Base-by-base conservation (phyloP, 1,140 invertebrate species). In the Cydia fagiglandana region DNA sequence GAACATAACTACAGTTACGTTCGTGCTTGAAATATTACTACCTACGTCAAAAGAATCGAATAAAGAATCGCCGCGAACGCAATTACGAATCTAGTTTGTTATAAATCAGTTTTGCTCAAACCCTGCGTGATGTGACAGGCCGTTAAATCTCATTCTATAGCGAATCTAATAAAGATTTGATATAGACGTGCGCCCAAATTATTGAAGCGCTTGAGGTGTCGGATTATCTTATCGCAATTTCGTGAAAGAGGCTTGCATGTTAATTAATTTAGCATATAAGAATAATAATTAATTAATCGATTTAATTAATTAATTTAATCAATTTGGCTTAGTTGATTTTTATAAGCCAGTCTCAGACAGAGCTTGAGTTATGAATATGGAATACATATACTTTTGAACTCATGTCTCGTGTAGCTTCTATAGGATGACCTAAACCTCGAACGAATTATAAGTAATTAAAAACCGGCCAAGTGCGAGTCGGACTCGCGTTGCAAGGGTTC, bases 201-300 rank as follows among this genome's bases (percentile, higher is more conserved):
- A n/a, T n/a, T n/a, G n/a, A n/a, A n/a, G n/a, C n/a, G n/a, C 20
- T 38, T 38, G 34, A 70, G 66, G 38, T 70, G 66, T 38, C 7
- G 38, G 30, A 70, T 70, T 20, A 12, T 70, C 66, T n/a, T 12
- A 17, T 70, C 66, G 66, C 66, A 45, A 68, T 70, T 41, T 70
- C 9, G 9, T 17, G 38, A 20, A 41, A 70, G 20, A 70, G 17
- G 34, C 34, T 30, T 41, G 34, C 66, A 24, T n/a, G n/a, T n/a
- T n/a, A n/a, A n/a, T n/a, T n/a, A n/a, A n/a, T n/a, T n/a, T n/a
- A n/a, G n/a, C n/a, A n/a, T n/a, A n/a, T n/a, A n/a, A n/a, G n/a
- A n/a, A n/a, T n/a, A n/a, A n/a, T n/a, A n/a, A n/a, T n/a, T n/a
- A n/a, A n/a, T n/a, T n/a, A n/a, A n/a, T n/a, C n/a, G n/a, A n/a